Evolutionary conservation across 2,888 invertebrate species (phyloP).

Genomic region (Ormyrus nitidulus): DNA sequence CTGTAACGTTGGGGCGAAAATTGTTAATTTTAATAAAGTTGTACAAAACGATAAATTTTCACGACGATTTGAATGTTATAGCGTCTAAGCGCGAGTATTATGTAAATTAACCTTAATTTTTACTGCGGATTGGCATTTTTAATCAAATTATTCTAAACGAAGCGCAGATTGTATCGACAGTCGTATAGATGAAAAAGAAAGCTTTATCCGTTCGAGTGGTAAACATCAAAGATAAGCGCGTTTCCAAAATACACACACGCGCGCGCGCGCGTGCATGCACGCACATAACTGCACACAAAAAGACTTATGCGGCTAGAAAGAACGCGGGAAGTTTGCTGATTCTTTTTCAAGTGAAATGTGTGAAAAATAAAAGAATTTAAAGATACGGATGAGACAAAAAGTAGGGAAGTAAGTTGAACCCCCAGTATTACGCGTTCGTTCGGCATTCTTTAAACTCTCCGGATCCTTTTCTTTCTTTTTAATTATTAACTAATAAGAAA

Average conservation of each 20-base stretch:
- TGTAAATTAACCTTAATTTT: conserved; percentile 44
- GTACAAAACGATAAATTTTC: conserved; percentile 19
- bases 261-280: too few relatives aligned
- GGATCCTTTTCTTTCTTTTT: conserved; percentile 39
- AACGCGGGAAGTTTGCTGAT: background rate
- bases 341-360: conserved; percentile 13
- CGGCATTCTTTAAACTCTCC: conserved; percentile 46
- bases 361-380: background rate
- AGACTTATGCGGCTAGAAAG: conserved; percentile 21
- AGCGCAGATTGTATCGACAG: conserved; percentile 40
- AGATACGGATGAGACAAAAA: conserved; percentile 43
- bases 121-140: conserved; percentile 35
- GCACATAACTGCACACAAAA: background rate
- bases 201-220: conserved; percentile 16
- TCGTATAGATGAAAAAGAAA: conserved; percentile 28
- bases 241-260: conserved; percentile 1
- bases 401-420: conserved; percentile 47
- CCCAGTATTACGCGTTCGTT: conserved; percentile 57
- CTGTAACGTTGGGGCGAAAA: conserved; percentile 50
- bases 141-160: conserved; percentile 38
- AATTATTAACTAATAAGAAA: conserved; percentile 39
- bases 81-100: conserved; percentile 39
- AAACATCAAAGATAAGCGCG: conserved; percentile 13
- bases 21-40: conserved; percentile 38
- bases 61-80: conserved; percentile 19